These are phyloP conservation scores for Teinopalpus imperialis DNA, from an alignment of 2,888 invertebrate species.

Conservation along the genomic window DNA sequence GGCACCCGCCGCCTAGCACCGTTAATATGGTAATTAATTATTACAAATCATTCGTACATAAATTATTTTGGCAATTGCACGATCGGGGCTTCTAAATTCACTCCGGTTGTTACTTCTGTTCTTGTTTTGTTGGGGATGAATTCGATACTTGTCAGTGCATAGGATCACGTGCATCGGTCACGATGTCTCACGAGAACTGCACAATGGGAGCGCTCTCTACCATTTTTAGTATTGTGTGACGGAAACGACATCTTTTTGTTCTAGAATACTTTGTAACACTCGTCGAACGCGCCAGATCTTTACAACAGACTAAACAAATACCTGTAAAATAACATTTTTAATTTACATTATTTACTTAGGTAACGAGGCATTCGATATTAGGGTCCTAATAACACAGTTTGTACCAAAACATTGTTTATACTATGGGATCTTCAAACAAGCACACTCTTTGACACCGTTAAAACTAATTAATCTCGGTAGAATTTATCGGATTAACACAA, in stretches of 20 bases:
- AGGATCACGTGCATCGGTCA: conserved; percentile 54
- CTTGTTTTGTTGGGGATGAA: conserved; percentile 4
- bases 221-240: conserved; percentile 58
- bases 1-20: conserved; percentile 66
- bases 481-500: too few relatives aligned
- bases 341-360: too few relatives aligned
- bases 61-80: conserved; percentile 65
- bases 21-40: conserved; percentile 80
- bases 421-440: too few relatives aligned
- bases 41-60: conserved; percentile 69
- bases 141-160: conserved; percentile 36
- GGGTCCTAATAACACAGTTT: too few relatives aligned
- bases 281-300: conserved; percentile 36
- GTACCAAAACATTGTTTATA: too few relatives aligned
- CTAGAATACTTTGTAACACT: conserved; percentile 63
- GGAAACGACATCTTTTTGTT: conserved; percentile 61
- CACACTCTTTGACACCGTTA: too few relatives aligned
- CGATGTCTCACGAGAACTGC: conserved; percentile 41
- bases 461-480: too few relatives aligned
- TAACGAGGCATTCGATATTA: too few relatives aligned
- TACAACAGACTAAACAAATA: too few relatives aligned
- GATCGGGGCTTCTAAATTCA: conserved; percentile 44
- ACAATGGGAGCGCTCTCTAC: conserved; percentile 57
- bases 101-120: conserved; percentile 28
- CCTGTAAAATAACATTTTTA: too few relatives aligned